Base-by-base conservation (phyloP, 2,888 invertebrate species). In the Pherbina coryleti region DNA sequence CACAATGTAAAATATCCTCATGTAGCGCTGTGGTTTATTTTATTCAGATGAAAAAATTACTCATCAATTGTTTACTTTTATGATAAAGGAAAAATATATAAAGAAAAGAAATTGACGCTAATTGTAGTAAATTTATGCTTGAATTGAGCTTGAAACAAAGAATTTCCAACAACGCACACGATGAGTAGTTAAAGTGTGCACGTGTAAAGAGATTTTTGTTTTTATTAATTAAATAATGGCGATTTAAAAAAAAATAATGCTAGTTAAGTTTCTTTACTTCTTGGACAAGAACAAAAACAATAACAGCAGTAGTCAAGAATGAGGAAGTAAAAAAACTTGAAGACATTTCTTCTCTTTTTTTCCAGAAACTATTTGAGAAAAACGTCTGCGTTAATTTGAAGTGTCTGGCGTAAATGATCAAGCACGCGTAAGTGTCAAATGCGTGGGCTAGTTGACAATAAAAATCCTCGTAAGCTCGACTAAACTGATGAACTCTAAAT, bases 361-460 rank as follows among this genome's bases (percentile, higher is more conserved):
- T 34, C 34, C 28, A 31, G n/a, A 34, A 31, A 66, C 5, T 66
- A 14, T 19, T 69, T 51, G 22, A 22, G 25, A 49, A 51, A 25
- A 44, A 19, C n/a, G 51, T 67, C 67, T 14, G 11, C 51, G 19
- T 69, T 69, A 69, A 51, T 51, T 44, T 25, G 44, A 51, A 69
- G 51, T 69, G 44, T 34, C 17, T 64, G 28, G 51, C n/a, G 11
- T 37, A 14, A 51, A 69, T 69, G 49, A 51, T 22, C 69, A 69
- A 25, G 28, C 51, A 49, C 19, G 51, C 69, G 44, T 25, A 14
- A 25, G 51, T 25, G 51, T 49, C 17, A 69, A 44, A 69, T 34
- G 69, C 69, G 69, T 69, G 51, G 69, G 69, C 3, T 34, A 34
- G 34, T 31, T 34, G 28, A 28, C 57, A 57, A 57, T 22, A 31